Evolutionary conservation across 2,113 vertebrate species (phyloP).

Genomic region (Physeter macrocephalus): DNA sequence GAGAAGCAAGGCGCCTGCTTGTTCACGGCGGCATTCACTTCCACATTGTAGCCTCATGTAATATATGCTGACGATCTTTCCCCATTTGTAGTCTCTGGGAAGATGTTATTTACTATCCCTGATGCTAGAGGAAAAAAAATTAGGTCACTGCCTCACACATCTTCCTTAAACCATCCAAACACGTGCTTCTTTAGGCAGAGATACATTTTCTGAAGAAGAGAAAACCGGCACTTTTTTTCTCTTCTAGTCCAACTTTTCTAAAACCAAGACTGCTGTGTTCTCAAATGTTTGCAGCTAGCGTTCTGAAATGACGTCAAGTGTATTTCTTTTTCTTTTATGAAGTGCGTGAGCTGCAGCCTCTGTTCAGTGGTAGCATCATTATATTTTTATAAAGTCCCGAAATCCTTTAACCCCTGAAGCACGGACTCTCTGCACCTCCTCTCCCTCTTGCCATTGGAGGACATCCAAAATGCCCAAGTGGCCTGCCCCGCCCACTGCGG

Average conservation of each 20-base stretch:
- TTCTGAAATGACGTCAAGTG: background rate
- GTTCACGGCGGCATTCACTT: background rate
- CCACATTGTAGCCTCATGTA: background rate
- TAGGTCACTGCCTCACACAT: background rate
- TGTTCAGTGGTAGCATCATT: background rate
- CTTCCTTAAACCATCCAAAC: background rate
- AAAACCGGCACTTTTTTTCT: background rate
- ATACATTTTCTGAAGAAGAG: background rate
- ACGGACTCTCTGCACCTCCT: background rate
- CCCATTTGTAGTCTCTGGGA: background rate
- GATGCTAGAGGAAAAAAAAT: background rate
- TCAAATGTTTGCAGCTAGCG: background rate
- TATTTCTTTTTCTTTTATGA: background rate
- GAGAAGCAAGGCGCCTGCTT: background rate
- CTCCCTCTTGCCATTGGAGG: background rate
- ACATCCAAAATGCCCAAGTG: background rate
- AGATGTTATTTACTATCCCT: background rate
- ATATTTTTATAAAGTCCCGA: background rate
- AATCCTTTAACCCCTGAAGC: background rate
- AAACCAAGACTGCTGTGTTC: background rate
- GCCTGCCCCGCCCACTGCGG: fast-evolving
- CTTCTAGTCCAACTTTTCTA: background rate
- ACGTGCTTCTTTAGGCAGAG: background rate
- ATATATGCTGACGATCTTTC: background rate
- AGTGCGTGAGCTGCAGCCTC: background rate